Base-by-base conservation (phyloP, 2,113 vertebrate species). In the Podarcis muralis region DNA sequence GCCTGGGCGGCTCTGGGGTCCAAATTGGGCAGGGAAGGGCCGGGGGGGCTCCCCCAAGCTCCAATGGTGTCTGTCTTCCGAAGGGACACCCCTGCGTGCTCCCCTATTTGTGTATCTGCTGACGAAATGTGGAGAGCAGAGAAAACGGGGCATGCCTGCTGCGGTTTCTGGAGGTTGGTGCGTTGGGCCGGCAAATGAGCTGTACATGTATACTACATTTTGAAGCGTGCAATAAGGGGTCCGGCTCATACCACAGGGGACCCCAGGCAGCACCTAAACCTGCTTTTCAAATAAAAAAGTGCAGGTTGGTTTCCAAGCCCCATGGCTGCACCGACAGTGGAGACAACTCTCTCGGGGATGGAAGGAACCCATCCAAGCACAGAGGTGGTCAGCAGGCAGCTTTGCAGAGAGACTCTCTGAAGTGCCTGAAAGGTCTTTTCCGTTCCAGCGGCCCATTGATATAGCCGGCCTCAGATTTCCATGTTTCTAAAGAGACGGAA, bases 371-470 rank as follows among this genome's bases (percentile, higher is more conserved):
- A 3, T 53, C 48, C 48, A 53, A 53, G 48, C 48, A 53, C 48
- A 53, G 25, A 53, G 9, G n/a, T n/a, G n/a, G 40, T 0, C 30
- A 40, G 30, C 0, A n/a, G 25, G 16, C 68, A 40, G 37, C 82
- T 86, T 89, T 86, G 48, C 82, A 32, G 48, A 87, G 37, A 74
- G 90, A 86, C 84, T 78, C 88, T 30, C 92, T 91, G 84, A 94
- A 92, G 87, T 89, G 85, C 92, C 83, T 95, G 91, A 89, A 91
- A 35, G 32, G 1, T n/a, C 53, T 87, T 88, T 93, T 30, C 9
- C 5, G 30, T 40, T n/a, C 62, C 80, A 62, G 32, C 82, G 75
- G 87, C 0, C 11, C 69, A 35, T 85, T 8, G 48, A 71, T 71
- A 9, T 85, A 0, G n/a, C 6, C 37, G 37, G 32, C 53, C 69